Evolutionary conservation across 2,797 vertebrate species (phyloP), one percentile per base, ranked within the genome.

Genomic region (Brachyalestes nurse): DNA sequence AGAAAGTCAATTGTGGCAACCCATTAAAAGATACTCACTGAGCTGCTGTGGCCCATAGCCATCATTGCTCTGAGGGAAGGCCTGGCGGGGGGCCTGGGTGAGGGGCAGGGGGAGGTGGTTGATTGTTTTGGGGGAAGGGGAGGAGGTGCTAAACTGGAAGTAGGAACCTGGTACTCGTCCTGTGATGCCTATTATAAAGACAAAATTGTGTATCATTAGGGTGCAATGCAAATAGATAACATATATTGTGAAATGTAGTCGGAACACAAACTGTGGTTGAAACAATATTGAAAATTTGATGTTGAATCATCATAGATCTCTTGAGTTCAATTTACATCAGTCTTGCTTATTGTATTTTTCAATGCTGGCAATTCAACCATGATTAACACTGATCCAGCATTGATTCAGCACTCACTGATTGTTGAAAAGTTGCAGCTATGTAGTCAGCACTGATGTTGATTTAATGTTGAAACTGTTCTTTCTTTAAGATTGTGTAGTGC

Each of bases 101-200:
- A 82, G 1, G 73, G 47, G 69, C 66, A 86, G 13, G 9, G 51
- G 25, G 84, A 82, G 1, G 58, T 58, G 5, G 53, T 58, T 23
- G 19, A 60, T 13, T 58, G 80, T 88, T 92, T 93, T 23, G 90
- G 89, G 69, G 92, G 93, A 75, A 92, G 78, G 16, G 88, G 88
- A 74, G 93, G 93, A 62, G 51, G 80, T 0, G 21, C 51, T 42
- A 67, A 81, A 49, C 40, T 19, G 70, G 86, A 81, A 5, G 19
- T 77, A 60, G 90, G 86, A 76, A 83, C 19, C 49, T 91, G 91
- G 79, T 81, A 82, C 21, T 91, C 92, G 78, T 89, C 82, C 55
- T 78, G 79, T 55, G 83, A 87, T 42, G 84, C 76, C 83, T 87
- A 77, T 72, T 61, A 55, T 55, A 38, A 45, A 23, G 5, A 14